Base-by-base conservation (phyloP, 2,888 invertebrate genomes). In the Agrochola litura region DNA sequence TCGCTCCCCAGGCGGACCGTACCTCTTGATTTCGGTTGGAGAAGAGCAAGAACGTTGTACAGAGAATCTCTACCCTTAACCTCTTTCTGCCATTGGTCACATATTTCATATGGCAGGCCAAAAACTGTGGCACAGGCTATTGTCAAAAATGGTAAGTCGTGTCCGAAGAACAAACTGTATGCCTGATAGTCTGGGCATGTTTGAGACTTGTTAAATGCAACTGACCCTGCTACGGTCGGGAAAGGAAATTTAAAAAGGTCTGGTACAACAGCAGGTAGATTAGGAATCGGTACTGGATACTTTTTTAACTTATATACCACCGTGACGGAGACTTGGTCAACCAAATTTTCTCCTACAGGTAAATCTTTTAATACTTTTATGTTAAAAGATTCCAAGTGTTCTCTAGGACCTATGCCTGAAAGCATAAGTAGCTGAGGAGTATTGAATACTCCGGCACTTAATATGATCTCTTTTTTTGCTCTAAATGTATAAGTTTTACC, bases 11-110 rank as follows among this genome's bases (percentile, higher is more conserved):
- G 75, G 12, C 81, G 73, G 14, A 93, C 83, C 6, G 74, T 77
- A 2, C 93, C 93, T 16, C 76, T 92, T 69, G 97, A 97, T 82
- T 94, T 94, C 0, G 92, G 91, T 25, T 87, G 76, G 2, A 89
- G 25, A 9, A 82, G 14, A n/a, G 75, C 71, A 10, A 91, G 22
- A 14, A 82, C 5, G 5, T 71, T 68, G 25, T 85, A 83, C n/a
- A 91, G 30, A 0, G 86, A 52, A 64, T 90, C 82, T 22, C 80
- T 69, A 0, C 52, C 76, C 8, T 25, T 71, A 6, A 87, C 72
- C 2, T 86, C 58, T 37, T 63, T 70, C n/a, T 80, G 64, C 76
- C 80, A 83, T 14, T 54, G 30, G 10, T 82, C 70, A 70, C 89
- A 89, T n/a, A 89, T 82, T 6, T 85, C 82, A 54, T 78, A 19